A percentile compares a stretch with the other conserved stretches of the same genome.
Evolutionary conservation across 2,888 invertebrate species (phyloP).

Genomic region (Lasius fuliginosus): DNA sequence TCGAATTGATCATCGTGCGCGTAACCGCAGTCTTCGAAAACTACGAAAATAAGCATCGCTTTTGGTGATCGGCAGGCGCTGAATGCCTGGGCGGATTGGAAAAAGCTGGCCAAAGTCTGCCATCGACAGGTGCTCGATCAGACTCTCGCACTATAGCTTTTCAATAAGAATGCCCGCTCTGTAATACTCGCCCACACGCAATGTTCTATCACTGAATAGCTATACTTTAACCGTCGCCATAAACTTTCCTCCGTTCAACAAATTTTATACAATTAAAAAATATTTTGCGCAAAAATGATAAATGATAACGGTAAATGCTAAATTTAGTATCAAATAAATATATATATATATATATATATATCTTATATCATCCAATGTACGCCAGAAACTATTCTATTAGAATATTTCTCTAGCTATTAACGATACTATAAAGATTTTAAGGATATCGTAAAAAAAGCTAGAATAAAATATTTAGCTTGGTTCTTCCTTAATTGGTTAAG

Average conservation of each 20-base stretch:
- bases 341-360: no score
- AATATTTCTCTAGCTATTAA: background rate
- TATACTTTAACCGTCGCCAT: background rate
- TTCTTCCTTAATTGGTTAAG: background rate
- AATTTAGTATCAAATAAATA: background rate
- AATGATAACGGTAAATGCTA: background rate
- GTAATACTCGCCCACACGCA: slow-evolving; percentile 19
- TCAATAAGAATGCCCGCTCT: slow-evolving; percentile 51
- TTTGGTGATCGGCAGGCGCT: slow-evolving; percentile 62
- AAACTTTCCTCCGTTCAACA: background rate
- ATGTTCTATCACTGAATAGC: slow-evolving; percentile 7
- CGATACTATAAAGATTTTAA: background rate
- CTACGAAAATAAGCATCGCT: slow-evolving; percentile 69
- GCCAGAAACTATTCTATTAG: background rate
- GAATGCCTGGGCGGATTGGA: slow-evolving; percentile 70
- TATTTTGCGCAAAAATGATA: background rate
- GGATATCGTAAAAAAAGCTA: background rate
- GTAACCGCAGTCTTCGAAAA: slow-evolving; percentile 66
- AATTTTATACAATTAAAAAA: background rate
- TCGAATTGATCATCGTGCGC: slow-evolving; percentile 6
- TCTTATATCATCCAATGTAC: background rate
- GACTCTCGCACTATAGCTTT: slow-evolving; percentile 60
- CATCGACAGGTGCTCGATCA: slow-evolving; percentile 72
- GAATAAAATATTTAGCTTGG: background rate
- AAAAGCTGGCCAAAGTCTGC: slow-evolving; percentile 70